Evolutionary conservation across 2,113 vertebrate genomes (phyloP).

Genomic region (Entomyzon cyanotis): DNA sequence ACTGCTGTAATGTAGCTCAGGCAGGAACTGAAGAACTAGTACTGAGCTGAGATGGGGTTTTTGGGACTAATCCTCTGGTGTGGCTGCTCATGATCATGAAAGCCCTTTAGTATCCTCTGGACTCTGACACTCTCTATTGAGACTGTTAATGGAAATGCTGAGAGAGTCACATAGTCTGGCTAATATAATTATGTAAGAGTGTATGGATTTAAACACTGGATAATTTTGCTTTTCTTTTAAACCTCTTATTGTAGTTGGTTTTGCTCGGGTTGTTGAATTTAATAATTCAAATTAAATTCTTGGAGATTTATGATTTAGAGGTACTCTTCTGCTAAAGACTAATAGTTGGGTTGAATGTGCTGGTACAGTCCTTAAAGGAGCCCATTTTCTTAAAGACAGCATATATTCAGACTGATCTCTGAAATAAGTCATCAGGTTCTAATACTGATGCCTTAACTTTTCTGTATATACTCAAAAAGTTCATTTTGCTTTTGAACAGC

Average conservation of each 20-base stretch:
- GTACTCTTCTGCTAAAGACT: background rate
- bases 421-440: background rate
- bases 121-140: background rate
- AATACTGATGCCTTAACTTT: background rate
- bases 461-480: background rate
- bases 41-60: background rate
- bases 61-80: background rate
- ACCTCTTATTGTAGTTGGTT: background rate
- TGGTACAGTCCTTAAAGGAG: background rate
- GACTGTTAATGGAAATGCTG: background rate
- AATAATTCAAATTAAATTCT: background rate
- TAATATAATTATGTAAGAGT: background rate
- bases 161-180: background rate
- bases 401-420: background rate
- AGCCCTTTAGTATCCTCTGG: background rate
- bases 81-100: background rate
- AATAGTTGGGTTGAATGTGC: background rate
- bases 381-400: background rate
- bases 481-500: background rate
- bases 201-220: background rate
- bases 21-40: background rate
- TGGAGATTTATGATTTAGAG: background rate
- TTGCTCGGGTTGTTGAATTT: background rate
- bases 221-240: background rate
- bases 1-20: background rate